Conservation (phyloP, 1,140 invertebrate species). For the Caenorhabditis elegans region DNA sequence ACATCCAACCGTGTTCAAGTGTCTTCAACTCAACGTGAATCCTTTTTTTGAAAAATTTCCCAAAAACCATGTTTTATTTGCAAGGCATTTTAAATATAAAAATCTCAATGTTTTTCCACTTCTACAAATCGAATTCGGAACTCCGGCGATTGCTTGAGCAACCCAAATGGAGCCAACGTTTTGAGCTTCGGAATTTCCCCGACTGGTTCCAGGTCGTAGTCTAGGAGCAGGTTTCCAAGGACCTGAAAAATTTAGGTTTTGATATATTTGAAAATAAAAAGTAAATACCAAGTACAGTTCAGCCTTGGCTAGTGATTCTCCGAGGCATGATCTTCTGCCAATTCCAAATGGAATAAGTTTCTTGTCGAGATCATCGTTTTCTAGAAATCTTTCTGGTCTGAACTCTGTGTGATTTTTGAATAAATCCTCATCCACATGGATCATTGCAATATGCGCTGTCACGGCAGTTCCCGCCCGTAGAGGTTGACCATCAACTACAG, state of each 20-base stretch:
- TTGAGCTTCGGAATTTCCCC: neutral
- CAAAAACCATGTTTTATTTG: too few species aligned
- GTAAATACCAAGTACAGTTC: slow-evolving; percentile 81
- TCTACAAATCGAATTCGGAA: neutral
- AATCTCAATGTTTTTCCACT: neutral
- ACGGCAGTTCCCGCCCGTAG: neutral
- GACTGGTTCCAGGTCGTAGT: neutral
- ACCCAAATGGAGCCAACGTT: neutral
- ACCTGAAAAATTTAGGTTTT: too few species aligned
- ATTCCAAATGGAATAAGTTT: slow-evolving; percentile 43
- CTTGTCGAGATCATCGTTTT: slow-evolving; percentile 20
- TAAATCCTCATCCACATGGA: neutral
- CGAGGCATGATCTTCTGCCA: slow-evolving; percentile 78
- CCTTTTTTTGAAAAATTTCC: neutral
- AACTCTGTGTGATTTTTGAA: slow-evolving; percentile 18
- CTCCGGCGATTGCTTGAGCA: neutral
- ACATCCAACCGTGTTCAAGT: neutral
- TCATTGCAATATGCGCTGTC: neutral
- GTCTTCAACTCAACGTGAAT: neutral
- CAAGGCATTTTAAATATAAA: too few species aligned
- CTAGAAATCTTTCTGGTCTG: slow-evolving; percentile 35
- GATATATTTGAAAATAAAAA: too few species aligned
- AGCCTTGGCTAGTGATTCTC: slow-evolving; percentile 82
- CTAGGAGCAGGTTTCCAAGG: slow-evolving; percentile 28
- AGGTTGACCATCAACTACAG: neutral